Conservation (phyloP, 2,888 invertebrate species). For the Teleiodes luculella region DNA sequence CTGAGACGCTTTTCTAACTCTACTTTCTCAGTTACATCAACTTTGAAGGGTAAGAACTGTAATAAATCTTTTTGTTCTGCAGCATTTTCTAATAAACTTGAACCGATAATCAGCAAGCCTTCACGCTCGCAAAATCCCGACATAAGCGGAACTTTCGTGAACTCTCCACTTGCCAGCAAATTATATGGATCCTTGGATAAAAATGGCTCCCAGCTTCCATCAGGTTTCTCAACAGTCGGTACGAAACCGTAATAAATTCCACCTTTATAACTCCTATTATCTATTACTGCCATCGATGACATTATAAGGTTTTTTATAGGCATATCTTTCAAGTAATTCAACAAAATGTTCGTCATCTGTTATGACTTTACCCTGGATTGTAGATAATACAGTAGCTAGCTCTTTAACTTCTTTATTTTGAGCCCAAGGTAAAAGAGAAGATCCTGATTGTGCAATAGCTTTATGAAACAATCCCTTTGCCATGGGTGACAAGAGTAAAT, state of each 20-base stretch:
- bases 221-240: conserved; percentile 57
- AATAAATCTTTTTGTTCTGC: conserved; percentile 45
- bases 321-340: conserved; percentile 51
- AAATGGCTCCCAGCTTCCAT: conserved; percentile 62
- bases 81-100: conserved; percentile 36
- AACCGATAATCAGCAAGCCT: conserved; percentile 54
- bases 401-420: conserved; percentile 47
- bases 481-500: conserved; percentile 60
- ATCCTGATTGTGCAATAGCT: conserved; percentile 77
- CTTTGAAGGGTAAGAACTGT: conserved; percentile 49
- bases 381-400: conserved; percentile 49
- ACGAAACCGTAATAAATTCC: conserved; percentile 72
- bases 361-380: conserved; percentile 39
- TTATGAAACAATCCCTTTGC: conserved; percentile 73
- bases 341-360: conserved; percentile 45
- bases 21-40: conserved; percentile 37
- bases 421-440: conserved; percentile 70
- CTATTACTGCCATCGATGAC: conserved; percentile 42
- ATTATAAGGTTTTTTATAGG: conserved; percentile 50
- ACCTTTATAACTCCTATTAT: conserved; percentile 41
- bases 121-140: conserved; percentile 70
- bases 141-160: conserved; percentile 69
- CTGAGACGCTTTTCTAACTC: conserved; percentile 49
- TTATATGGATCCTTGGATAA: conserved; percentile 58
- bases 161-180: conserved; percentile 56